A percentile compares a stretch with the other conserved stretches of the same genome.
phyloP scores from a whole-genome alignment of 2,888 invertebrate species.

The Allophyes oxyacanthae region DNA sequence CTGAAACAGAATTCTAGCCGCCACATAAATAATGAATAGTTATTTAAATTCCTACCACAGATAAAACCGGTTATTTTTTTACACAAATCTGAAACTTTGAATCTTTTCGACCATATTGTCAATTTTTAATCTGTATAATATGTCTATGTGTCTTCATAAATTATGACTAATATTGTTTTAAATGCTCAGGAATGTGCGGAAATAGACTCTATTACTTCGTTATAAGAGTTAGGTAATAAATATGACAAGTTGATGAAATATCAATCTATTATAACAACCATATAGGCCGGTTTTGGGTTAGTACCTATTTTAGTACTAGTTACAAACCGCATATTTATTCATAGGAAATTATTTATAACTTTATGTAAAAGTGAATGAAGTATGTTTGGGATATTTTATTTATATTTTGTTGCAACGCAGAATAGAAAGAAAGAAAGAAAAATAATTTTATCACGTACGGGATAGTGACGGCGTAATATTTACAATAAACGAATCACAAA shows the following conservation, averaged over 20 bases:
- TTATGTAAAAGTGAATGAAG: constrained; percentile 30
- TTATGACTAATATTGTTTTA: constrained; percentile 49
- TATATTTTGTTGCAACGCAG: neutral
- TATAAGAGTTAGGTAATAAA: constrained; percentile 33
- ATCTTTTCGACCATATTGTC: constrained; percentile 43
- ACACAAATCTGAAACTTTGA: constrained; percentile 36
- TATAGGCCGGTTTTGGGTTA: constrained; percentile 19
- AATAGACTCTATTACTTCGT: constrained; percentile 30
- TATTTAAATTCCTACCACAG: constrained; percentile 23
- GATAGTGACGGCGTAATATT: no score
- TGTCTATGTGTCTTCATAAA: constrained; percentile 55
- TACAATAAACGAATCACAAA: no score
- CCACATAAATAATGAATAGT: constrained; percentile 34
- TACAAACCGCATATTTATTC: constrained; percentile 38
- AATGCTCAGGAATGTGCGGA: constrained; percentile 14
- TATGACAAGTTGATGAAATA: constrained; percentile 48
- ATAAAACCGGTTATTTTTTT: constrained; percentile 40
- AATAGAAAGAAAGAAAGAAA: no score
- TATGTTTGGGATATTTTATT: constrained; percentile 14
- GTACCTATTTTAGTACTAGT: constrained; percentile 18
- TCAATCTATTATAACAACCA: constrained; percentile 39
- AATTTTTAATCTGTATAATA: constrained; percentile 54
- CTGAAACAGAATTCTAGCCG: constrained; percentile 4
- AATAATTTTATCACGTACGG: no score
- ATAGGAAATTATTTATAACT: constrained; percentile 40